phyloP scores from a whole-genome alignment of 1,140 invertebrate genomes.

The Apis laboriosa region DNA sequence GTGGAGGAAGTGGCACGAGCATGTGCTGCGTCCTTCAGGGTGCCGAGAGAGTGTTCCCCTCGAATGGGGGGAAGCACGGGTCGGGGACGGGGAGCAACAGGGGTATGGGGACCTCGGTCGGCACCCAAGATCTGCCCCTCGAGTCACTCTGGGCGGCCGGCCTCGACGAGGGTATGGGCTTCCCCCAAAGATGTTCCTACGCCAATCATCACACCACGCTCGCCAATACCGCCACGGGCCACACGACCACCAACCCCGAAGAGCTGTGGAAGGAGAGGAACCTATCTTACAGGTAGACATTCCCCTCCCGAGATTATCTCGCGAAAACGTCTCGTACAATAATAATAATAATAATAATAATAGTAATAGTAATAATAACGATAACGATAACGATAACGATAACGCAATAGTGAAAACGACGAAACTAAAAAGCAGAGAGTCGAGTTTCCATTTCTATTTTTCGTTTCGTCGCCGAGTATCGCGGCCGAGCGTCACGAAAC shows the following conservation, averaged over 20 bases:
- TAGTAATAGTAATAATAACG: too few relatives aligned
- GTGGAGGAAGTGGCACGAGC: slow-evolving; percentile 63
- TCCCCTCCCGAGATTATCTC: too few relatives aligned
- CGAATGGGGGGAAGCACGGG: slow-evolving; percentile 68
- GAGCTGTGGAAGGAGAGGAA: slow-evolving; percentile 72
- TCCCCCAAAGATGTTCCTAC: slow-evolving; percentile 73
- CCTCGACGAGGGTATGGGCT: slow-evolving; percentile 76
- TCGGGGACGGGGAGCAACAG: slow-evolving; percentile 41
- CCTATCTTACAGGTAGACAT: slow-evolving; percentile 66
- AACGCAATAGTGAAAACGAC: too few relatives aligned
- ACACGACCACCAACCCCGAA: slow-evolving; percentile 58
- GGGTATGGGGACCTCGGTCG: slow-evolving; percentile 51
- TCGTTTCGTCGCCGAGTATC: neutral
- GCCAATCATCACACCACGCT: slow-evolving; percentile 68
- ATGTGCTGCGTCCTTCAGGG: slow-evolving; percentile 77
- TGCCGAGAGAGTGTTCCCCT: slow-evolving; percentile 75
- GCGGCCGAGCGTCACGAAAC: neutral
- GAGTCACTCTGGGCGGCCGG: slow-evolving; percentile 76
- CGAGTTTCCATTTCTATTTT: too few relatives aligned
- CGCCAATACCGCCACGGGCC: slow-evolving; percentile 37
- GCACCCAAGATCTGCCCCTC: slow-evolving; percentile 71
- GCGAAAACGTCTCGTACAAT: too few relatives aligned
- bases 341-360: too few relatives aligned
- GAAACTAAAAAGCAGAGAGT: too few relatives aligned
- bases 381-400: too few relatives aligned